phyloP scores from a whole-genome alignment of 1,140 invertebrate genomes.

The Lineus longissimus region DNA sequence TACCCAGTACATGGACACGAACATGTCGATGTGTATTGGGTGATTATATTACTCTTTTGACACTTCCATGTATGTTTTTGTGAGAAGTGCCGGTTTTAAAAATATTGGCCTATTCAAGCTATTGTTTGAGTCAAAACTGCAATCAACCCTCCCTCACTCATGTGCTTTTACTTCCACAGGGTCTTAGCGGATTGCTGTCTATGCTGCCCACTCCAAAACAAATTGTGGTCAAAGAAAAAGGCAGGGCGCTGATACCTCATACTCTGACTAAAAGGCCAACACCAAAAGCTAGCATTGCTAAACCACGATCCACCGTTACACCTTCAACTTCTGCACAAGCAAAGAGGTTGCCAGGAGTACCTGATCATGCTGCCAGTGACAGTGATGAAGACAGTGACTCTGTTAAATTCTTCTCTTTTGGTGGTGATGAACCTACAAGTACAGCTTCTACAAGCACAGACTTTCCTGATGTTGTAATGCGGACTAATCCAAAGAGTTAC shows the following conservation, averaged over 20 bases:
- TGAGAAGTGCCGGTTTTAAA: no score
- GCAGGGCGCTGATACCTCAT: slow-evolving; percentile 33
- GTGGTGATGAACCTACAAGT: slow-evolving; percentile 10
- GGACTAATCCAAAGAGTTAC: slow-evolving; percentile 10
- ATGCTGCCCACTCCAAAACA: slow-evolving; percentile 33
- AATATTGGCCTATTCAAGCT: no score
- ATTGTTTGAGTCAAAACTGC: no score
- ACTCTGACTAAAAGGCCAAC: slow-evolving; percentile 26
- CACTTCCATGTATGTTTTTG: no score
- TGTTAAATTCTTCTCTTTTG: slow-evolving; percentile 26
- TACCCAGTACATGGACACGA: no score
- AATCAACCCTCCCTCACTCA: neutral
- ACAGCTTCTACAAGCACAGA: neutral
- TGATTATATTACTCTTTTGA: no score
- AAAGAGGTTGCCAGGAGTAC: neutral
- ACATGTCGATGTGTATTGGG: no score
- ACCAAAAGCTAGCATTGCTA: neutral
- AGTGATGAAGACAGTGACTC: slow-evolving; percentile 26
- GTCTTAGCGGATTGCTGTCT: slow-evolving; percentile 26
- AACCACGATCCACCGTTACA: neutral
- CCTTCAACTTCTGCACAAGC: neutral
- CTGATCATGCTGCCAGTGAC: slow-evolving; percentile 29
- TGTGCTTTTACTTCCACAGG: neutral
- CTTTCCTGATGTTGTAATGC: neutral
- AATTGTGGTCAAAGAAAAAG: slow-evolving; percentile 29